These are phyloP conservation scores for Agrilus mali DNA, from an alignment of 2,888 invertebrate species.

Conservation along the genomic window DNA sequence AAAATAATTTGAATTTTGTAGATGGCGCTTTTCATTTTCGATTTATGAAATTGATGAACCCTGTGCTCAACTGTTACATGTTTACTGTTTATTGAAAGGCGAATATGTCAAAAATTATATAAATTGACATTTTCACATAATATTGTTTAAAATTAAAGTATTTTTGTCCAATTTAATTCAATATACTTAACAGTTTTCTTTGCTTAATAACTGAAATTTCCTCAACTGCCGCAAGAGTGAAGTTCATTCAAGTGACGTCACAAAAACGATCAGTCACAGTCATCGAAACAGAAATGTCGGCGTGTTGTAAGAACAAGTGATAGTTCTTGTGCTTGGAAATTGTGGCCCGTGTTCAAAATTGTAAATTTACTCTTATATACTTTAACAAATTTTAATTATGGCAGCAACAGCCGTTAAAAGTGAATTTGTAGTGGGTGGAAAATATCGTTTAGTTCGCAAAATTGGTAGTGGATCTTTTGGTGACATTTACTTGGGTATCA, in stretches of 20 bases:
- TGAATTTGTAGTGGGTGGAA: conserved; percentile 80
- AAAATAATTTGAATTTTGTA: no score
- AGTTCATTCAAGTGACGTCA: conserved; percentile 22
- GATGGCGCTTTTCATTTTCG: no score
- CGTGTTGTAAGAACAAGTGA: conserved; percentile 40
- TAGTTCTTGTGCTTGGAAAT: conserved; percentile 34
- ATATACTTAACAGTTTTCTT: no score
- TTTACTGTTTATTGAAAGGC: no score
- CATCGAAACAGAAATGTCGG: conserved; percentile 39
- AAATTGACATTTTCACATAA: no score
- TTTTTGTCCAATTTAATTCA: no score
- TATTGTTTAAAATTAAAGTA: no score
- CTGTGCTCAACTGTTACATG: no score
- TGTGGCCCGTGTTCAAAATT: conserved; percentile 33
- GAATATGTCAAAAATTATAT: no score
- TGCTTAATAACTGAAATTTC: no score
- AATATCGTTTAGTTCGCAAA: conserved; percentile 90
- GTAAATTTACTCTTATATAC: conserved; percentile 25
- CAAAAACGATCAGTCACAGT: conserved; percentile 25
- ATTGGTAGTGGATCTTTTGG: conserved; percentile 99
- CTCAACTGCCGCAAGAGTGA: conserved; percentile 8
- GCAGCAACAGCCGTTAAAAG: conserved; percentile 36
- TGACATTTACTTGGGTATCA: conserved; percentile 94
- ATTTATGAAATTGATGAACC: no score
- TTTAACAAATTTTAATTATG: conserved; percentile 31